Evolutionary conservation across 2,888 invertebrate genomes (phyloP).

Genomic region (Nemoura dubitans): DNA sequence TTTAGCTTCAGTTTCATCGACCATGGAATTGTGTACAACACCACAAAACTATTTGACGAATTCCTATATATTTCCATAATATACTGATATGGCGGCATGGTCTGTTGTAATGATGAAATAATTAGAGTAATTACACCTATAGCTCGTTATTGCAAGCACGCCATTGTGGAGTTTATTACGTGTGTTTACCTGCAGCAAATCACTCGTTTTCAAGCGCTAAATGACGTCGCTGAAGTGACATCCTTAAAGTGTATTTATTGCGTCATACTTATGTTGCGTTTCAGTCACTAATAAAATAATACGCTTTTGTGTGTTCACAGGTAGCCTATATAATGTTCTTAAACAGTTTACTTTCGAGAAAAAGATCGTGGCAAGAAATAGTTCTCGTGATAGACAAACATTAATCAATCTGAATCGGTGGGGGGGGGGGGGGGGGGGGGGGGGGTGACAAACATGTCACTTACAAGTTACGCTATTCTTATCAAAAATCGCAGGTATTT

Average conservation of each 20-base stretch:
- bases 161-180: background rate
- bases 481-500: background rate
- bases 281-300: background rate
- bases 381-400: background rate
- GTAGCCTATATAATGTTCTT: background rate
- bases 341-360: background rate
- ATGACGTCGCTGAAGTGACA: background rate
- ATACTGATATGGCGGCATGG: background rate
- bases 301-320: background rate
- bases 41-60: background rate
- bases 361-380: background rate
- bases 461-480: background rate
- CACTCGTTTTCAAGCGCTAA: background rate
- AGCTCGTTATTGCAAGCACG: background rate
- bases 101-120: background rate
- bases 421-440: too few species aligned
- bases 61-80: background rate
- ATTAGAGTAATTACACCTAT: background rate
- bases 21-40: background rate
- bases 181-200: background rate
- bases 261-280: background rate
- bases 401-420: background rate
- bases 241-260: background rate
- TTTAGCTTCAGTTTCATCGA: background rate
- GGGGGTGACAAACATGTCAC: too few species aligned